Evolutionary conservation across 2,888 invertebrate species (phyloP).

Genomic region (Yponomeuta evonymella): DNA sequence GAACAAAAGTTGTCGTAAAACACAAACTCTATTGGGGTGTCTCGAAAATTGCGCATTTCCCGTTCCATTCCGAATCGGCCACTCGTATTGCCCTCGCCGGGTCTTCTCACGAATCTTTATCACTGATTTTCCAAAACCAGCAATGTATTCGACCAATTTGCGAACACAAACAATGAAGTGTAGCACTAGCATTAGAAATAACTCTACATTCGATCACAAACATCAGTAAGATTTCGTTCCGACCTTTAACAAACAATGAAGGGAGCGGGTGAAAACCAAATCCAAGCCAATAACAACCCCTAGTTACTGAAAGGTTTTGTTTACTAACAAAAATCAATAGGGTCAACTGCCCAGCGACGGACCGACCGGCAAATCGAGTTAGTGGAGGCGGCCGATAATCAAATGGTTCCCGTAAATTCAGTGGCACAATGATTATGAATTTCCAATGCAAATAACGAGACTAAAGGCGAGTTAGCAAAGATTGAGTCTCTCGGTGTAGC

Average conservation of each 20-base stretch:
- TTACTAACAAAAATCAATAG: constrained; percentile 53
- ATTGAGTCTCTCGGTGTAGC: constrained; percentile 19
- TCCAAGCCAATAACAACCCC: constrained; percentile 8
- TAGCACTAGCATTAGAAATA: no score
- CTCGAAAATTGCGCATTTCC: no score
- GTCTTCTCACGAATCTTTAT: no score
- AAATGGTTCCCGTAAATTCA: constrained; percentile 47
- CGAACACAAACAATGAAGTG: no score
- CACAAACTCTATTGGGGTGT: no score
- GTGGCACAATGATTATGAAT: constrained; percentile 64
- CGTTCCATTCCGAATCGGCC: no score
- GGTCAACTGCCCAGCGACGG: constrained; percentile 24
- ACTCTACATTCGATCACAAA: no score
- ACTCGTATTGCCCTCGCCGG: no score
- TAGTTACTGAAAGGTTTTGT: constrained; percentile 30
- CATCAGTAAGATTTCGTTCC: no score
- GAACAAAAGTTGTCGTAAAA: no score
- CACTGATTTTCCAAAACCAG: no score
- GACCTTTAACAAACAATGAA: neutral
- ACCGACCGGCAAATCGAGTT: constrained; percentile 29
- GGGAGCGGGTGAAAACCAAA: neutral
- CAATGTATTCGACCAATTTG: no score
- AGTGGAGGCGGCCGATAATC: constrained; percentile 44
- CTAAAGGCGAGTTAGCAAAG: constrained; percentile 39
- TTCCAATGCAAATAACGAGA: constrained; percentile 70